These are phyloP conservation scores for Epinephelus cyanopodus DNA, from an alignment of 2,113 vertebrate genomes.

Conservation along the genomic window DNA sequence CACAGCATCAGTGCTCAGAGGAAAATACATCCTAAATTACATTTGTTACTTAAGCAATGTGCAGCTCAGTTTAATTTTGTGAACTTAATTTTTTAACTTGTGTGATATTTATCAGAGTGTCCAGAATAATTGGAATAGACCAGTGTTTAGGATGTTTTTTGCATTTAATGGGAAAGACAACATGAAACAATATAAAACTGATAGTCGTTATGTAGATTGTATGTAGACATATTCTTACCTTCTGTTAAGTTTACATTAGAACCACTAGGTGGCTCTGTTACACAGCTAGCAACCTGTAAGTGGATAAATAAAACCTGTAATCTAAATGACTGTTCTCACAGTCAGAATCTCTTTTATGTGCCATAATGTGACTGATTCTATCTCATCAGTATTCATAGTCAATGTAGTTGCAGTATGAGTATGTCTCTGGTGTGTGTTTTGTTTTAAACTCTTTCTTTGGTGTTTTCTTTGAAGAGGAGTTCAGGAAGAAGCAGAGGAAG, in stretches of 20 bases:
- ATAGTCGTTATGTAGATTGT: not conserved
- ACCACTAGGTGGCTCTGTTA: too few relatives aligned
- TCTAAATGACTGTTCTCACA: too few relatives aligned
- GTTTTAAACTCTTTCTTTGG: not conserved
- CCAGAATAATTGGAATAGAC: not conserved
- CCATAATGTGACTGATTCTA: not conserved
- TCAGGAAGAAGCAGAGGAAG: constrained; percentile 79
- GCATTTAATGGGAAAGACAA: not conserved
- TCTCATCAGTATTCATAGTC: not conserved
- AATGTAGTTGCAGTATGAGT: not conserved
- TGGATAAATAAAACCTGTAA: too few relatives aligned
- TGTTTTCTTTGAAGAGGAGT: constrained; percentile 76
- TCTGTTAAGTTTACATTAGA: too few relatives aligned
- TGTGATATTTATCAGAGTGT: not conserved
- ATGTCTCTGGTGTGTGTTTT: not conserved
- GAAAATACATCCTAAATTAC: not conserved
- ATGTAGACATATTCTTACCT: too few relatives aligned
- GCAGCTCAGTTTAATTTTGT: not conserved
- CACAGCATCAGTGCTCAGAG: not conserved
- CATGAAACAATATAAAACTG: not conserved
- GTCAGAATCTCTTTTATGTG: too few relatives aligned
- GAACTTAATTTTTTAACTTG: too few relatives aligned
- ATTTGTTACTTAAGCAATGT: not conserved
- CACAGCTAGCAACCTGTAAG: too few relatives aligned
- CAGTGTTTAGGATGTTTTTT: not conserved